Conservation (phyloP, 2,888 invertebrate genomes). For the Drosophila ezoana region DNA sequence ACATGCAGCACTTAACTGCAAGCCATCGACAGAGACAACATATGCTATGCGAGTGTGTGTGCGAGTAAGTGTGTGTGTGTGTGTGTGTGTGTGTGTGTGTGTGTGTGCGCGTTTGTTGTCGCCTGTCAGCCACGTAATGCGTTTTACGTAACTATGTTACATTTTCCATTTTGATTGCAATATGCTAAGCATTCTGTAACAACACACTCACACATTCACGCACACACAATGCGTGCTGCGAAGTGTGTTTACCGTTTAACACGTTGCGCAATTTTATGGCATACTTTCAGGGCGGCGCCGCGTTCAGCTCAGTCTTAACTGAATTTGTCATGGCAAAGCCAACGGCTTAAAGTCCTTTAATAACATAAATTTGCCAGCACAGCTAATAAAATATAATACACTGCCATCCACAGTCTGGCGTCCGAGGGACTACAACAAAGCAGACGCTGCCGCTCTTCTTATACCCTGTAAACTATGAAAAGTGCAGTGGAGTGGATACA, state of each 20-base stretch:
- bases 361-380: slow-evolving; percentile 60
- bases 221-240: slow-evolving; percentile 9
- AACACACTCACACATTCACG: slow-evolving; percentile 8
- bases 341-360: slow-evolving; percentile 52
- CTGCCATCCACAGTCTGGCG: slow-evolving; percentile 51
- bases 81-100: slow-evolving; percentile 1
- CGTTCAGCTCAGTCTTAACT: slow-evolving; percentile 10
- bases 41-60: slow-evolving; percentile 8
- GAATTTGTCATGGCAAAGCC: slow-evolving; percentile 51
- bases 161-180: slow-evolving; percentile 71
- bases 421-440: slow-evolving; percentile 43
- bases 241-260: slow-evolving; percentile 45
- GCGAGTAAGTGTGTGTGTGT: not conserved
- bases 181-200: slow-evolving; percentile 64
- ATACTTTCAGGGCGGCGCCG: slow-evolving; percentile 43
- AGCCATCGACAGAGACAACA: slow-evolving; percentile 50
- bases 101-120: slow-evolving; percentile 16
- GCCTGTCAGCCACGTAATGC: slow-evolving; percentile 60
- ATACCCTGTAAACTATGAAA: slow-evolving; percentile 20
- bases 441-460: slow-evolving; percentile 6
- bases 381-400: slow-evolving; percentile 76
- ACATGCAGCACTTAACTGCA: slow-evolving; percentile 52
- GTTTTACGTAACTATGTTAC: slow-evolving; percentile 67
- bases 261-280: slow-evolving; percentile 49
- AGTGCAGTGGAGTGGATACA: not conserved